Evolutionary conservation across 2,888 invertebrate genomes (phyloP).

Genomic region (Tetramorium bicarinatum): DNA sequence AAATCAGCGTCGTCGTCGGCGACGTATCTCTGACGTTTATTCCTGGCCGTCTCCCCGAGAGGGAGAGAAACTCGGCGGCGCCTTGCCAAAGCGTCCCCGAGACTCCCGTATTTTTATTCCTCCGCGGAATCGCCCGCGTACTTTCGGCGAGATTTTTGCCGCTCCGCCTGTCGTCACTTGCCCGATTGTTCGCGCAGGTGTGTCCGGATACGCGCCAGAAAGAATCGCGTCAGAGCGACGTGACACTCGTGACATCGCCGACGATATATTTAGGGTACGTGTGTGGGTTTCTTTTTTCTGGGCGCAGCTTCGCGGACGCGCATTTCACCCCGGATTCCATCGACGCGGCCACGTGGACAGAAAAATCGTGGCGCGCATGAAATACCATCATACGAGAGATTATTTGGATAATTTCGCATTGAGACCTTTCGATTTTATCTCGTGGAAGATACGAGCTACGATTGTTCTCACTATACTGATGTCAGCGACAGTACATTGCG

Average conservation of each 20-base stretch:
- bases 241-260: background rate
- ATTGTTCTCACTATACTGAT: background rate
- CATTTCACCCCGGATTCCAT: background rate
- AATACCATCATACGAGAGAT: background rate
- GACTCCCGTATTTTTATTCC: slow-evolving; percentile 73
- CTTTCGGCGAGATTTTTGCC: slow-evolving; percentile 30
- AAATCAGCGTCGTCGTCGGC: slow-evolving; percentile 65
- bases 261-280: slow-evolving; percentile 21
- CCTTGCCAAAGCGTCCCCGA: slow-evolving; percentile 76
- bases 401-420: background rate
- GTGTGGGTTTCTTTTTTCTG: background rate
- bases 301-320: background rate
- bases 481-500: background rate
- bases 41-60: slow-evolving; percentile 77
- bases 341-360: background rate
- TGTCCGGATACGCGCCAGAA: slow-evolving; percentile 29
- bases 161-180: background rate
- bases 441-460: background rate
- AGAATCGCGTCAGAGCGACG: slow-evolving; percentile 7
- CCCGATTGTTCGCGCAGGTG: slow-evolving; percentile 32
- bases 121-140: slow-evolving; percentile 52
- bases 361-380: background rate
- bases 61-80: slow-evolving; percentile 75
- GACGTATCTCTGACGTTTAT: slow-evolving; percentile 81
- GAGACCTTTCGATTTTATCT: slow-evolving; percentile 13